Conservation (phyloP, 1,140 invertebrate species). For the Luehdorfia chinensis region DNA sequence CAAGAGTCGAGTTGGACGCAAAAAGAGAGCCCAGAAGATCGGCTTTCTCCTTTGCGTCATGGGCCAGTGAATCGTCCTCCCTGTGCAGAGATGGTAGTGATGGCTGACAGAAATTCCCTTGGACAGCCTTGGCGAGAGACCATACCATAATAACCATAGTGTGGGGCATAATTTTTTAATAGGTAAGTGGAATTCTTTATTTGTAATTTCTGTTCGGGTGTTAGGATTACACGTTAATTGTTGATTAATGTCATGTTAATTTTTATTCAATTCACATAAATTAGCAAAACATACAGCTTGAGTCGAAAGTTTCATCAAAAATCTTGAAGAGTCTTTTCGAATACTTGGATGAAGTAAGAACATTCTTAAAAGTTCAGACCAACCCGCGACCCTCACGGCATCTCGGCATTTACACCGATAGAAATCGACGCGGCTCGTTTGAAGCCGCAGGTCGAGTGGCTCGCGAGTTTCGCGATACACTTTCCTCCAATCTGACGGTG, state of each 20-base stretch:
- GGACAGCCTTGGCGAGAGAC: too few species aligned
- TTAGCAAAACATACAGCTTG: not conserved
- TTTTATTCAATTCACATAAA: slow-evolving; percentile 1
- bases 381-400: slow-evolving; percentile 9
- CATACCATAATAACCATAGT: too few species aligned
- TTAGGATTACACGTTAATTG: too few species aligned
- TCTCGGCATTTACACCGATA: slow-evolving; percentile 21
- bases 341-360: slow-evolving; percentile 12
- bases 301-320: not conserved
- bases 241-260: not conserved
- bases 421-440: slow-evolving; percentile 23
- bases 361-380: slow-evolving; percentile 11
- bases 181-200: too few species aligned
- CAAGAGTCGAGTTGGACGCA: too few species aligned
- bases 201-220: too few species aligned
- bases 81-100: too few species aligned
- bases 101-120: too few species aligned
- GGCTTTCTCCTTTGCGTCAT: too few species aligned
- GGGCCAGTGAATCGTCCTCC: too few species aligned
- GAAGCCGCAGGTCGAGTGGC: slow-evolving; percentile 10
- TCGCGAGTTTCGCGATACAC: slow-evolving; percentile 30
- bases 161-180: too few species aligned
- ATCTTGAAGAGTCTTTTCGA: not conserved
- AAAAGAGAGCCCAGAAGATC: too few species aligned
- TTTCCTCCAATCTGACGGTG: slow-evolving; percentile 34